Percentiles rank a stretch among this genome's conserved stretches.
These are phyloP conservation scores for Rhinoraja longicauda DNA, from an alignment of 2,797 vertebrate species.

Conservation along the genomic window DNA sequence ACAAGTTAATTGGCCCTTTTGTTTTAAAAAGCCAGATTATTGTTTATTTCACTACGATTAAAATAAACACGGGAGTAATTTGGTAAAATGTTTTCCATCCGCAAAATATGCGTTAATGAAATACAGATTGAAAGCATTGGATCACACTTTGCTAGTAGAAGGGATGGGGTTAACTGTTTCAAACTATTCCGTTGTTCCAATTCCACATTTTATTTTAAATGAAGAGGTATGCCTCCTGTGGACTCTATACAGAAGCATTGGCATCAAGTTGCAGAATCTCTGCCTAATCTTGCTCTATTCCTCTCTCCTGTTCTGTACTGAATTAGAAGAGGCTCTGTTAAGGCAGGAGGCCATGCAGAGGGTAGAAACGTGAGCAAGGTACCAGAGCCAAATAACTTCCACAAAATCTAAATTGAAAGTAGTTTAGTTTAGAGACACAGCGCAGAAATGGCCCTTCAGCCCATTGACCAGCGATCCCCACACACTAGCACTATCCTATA, in stretches of 20 bases:
- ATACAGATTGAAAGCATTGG: neutral
- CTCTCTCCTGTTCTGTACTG: neutral
- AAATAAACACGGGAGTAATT: neutral
- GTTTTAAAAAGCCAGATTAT: too few species aligned
- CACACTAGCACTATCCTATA: too few species aligned
- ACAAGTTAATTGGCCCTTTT: too few species aligned
- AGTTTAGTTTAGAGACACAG: too few species aligned
- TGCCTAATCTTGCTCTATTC: neutral
- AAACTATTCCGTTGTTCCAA: neutral
- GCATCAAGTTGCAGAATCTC: neutral
- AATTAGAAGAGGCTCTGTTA: neutral
- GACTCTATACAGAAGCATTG: neutral
- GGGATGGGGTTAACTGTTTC: conserved; percentile 14
- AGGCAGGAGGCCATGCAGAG: neutral
- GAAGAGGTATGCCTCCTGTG: neutral
- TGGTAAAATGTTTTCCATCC: neutral
- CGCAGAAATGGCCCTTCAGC: too few species aligned
- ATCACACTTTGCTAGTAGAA: neutral
- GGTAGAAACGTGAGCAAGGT: neutral
- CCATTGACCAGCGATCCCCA: too few species aligned
- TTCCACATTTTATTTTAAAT: neutral
- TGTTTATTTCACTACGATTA: neutral
- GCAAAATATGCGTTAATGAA: neutral
- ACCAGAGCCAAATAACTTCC: neutral
- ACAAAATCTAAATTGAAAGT: neutral